Conservation (phyloP, 2,888 invertebrate species). For the Caenorhabditis sp. region DNA sequence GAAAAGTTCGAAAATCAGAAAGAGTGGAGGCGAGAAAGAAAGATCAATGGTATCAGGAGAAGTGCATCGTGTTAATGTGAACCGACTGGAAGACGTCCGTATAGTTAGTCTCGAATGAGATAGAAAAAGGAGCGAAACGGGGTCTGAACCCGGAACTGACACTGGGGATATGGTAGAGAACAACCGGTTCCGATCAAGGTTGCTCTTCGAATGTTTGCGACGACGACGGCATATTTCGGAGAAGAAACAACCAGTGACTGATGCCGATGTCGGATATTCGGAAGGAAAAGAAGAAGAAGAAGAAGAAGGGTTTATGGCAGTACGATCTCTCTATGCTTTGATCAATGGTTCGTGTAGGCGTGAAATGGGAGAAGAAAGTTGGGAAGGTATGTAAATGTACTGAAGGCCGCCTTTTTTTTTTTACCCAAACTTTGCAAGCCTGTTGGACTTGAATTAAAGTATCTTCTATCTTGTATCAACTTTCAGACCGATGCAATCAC, state of each 20-base stretch:
- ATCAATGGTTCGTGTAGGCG: conserved; percentile 46
- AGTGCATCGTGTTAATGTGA: conserved; percentile 6
- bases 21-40: conserved; percentile 6
- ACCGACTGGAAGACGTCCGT: not conserved
- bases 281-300: not conserved
- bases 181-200: conserved; percentile 53
- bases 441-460: no score
- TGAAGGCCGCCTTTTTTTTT: no score
- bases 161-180: conserved; percentile 15
- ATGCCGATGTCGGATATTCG: conserved; percentile 26
- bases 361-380: not conserved
- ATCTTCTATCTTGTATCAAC: no score
- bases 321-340: conserved; percentile 9
- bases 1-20: conserved; percentile 28
- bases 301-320: conserved; percentile 3
- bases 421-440: no score
- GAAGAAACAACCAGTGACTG: conserved; percentile 18
- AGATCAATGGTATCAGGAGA: not conserved
- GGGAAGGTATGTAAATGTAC: not conserved
- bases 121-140: conserved; percentile 19
- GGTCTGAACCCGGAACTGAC: conserved; percentile 38
- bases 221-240: conserved; percentile 8
- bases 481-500: no score
- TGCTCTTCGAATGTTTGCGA: conserved; percentile 51
- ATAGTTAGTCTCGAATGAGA: not conserved